Conservation (phyloP, 2,888 invertebrate species). For the Morinoia aosen region DNA sequence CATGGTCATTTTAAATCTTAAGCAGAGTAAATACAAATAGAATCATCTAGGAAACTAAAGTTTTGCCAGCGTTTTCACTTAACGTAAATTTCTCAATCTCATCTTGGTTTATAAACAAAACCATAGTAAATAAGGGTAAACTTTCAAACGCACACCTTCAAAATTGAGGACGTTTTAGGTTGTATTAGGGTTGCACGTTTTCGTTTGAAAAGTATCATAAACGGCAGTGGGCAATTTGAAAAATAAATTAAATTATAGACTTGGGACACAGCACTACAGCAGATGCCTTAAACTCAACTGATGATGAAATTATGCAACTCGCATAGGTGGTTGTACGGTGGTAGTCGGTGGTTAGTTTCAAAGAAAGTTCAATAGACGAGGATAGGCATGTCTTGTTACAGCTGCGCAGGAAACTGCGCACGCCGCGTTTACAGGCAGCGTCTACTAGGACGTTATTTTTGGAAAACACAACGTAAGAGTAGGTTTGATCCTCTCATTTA, state of each 20-base stretch:
- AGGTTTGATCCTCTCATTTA: not conserved
- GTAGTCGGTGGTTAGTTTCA: not conserved
- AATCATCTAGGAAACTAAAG: not conserved
- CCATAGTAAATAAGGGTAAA: too few species aligned
- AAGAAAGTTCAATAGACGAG: not conserved
- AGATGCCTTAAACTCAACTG: not conserved
- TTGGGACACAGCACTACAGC: too few species aligned
- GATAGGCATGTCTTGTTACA: not conserved
- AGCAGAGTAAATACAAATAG: not conserved
- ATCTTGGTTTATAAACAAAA: too few species aligned
- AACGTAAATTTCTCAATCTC: too few species aligned
- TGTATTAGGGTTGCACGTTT: too few species aligned
- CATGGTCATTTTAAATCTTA: not conserved
- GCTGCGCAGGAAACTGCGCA: not conserved
- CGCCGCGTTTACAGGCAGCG: not conserved
- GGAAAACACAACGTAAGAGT: not conserved
- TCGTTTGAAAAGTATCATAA: not conserved
- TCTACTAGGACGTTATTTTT: not conserved
- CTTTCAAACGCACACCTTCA: too few species aligned
- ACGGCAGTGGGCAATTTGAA: not conserved
- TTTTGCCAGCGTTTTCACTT: too few species aligned
- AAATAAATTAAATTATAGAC: too few species aligned
- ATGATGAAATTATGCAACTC: not conserved
- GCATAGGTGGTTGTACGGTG: not conserved
- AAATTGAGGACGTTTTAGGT: too few species aligned